These are phyloP conservation scores for Clanis bilineata DNA, from an alignment of 2,888 invertebrate species.

Conservation along the genomic window DNA sequence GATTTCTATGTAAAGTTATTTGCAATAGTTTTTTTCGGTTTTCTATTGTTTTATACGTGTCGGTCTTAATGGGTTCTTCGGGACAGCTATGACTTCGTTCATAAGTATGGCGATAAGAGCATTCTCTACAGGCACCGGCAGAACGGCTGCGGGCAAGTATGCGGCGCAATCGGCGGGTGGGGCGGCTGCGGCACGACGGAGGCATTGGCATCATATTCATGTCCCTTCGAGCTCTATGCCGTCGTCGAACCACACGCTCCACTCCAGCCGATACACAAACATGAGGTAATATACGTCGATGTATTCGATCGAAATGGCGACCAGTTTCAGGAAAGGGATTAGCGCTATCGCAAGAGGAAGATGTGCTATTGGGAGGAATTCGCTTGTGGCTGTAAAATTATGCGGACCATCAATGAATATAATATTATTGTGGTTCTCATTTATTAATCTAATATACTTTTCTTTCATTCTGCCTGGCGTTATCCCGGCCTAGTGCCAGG, in stretches of 20 bases:
- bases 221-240: slow-evolving; percentile 37
- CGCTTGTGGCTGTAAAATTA: slow-evolving; percentile 66
- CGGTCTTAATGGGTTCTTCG: slow-evolving; percentile 51
- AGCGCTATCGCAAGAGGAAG: slow-evolving; percentile 67
- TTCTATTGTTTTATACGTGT: slow-evolving; percentile 60
- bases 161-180: slow-evolving; percentile 49
- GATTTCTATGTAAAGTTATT: slow-evolving; percentile 36
- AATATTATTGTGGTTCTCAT: too few relatives aligned
- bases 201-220: slow-evolving; percentile 20
- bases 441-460: too few relatives aligned
- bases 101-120: slow-evolving; percentile 47
- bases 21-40: slow-evolving; percentile 54
- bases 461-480: too few relatives aligned
- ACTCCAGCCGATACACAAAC: slow-evolving; percentile 49
- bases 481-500: too few relatives aligned
- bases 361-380: slow-evolving; percentile 60
- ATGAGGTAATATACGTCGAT: slow-evolving; percentile 50
- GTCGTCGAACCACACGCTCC: slow-evolving; percentile 49
- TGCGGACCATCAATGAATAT: not conserved
- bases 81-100: slow-evolving; percentile 63
- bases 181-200: slow-evolving; percentile 40
- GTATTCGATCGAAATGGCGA: slow-evolving; percentile 35
- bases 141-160: slow-evolving; percentile 63
- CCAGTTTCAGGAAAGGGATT: slow-evolving; percentile 44
- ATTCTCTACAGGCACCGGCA: slow-evolving; percentile 50